These are phyloP conservation scores for Himalopsyche japonica DNA, from an alignment of 2,888 invertebrate species.

Conservation along the genomic window DNA sequence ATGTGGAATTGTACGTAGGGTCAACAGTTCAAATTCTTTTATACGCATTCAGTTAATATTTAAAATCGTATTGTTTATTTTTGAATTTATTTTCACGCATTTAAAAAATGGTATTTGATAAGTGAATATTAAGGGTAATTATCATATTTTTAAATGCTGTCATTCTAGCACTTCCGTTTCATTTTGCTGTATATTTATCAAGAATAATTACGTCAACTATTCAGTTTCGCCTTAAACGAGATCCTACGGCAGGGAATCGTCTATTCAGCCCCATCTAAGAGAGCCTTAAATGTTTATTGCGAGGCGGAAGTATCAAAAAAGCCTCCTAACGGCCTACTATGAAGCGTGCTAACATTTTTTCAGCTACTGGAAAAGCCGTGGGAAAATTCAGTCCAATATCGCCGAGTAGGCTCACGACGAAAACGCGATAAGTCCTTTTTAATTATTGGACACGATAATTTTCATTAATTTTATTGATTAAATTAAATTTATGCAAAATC, in stretches of 20 bases:
- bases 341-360: neutral
- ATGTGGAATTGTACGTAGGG: too few relatives aligned
- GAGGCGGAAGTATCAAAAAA: neutral
- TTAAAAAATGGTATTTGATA: too few relatives aligned
- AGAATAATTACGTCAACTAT: neutral
- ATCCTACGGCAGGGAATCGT: neutral
- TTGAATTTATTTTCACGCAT: too few relatives aligned
- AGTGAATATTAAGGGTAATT: too few relatives aligned
- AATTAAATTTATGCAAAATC: neutral
- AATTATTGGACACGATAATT: neutral
- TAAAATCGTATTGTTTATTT: too few relatives aligned
- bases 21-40: too few relatives aligned
- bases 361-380: neutral
- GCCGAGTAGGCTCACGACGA: neutral
- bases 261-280: neutral
- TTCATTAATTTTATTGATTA: neutral
- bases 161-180: too few relatives aligned
- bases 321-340: neutral
- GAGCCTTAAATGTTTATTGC: neutral
- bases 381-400: neutral
- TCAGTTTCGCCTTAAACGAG: neutral
- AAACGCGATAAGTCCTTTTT: neutral
- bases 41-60: too few relatives aligned
- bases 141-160: too few relatives aligned
- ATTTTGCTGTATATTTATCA: neutral